A percentile compares a stretch with the other conserved stretches of the same genome.
phyloP scores from a whole-genome alignment of 2,797 vertebrate genomes.

The Rhodeus uyekii region DNA sequence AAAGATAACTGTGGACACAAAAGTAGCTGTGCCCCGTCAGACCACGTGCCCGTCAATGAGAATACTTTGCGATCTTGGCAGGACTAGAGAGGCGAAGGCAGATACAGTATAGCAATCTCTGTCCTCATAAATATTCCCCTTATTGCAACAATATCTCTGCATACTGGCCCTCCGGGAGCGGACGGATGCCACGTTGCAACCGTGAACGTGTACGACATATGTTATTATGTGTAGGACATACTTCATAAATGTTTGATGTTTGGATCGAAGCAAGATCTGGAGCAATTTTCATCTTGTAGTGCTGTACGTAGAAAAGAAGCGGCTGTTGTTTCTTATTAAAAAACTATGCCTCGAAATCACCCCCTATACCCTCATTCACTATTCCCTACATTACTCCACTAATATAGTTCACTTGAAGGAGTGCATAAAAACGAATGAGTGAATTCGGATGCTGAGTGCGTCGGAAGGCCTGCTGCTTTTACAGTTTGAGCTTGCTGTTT shows the following conservation, averaged over 20 bases:
- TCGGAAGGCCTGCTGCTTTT: background rate
- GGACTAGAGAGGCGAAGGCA: background rate
- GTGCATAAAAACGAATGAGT: too few relatives aligned
- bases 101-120: background rate
- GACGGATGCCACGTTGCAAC: background rate
- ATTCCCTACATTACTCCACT: too few relatives aligned
- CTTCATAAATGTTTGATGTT: constrained; percentile 40
- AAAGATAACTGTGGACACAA: constrained; percentile 14
- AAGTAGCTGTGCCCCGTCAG: background rate
- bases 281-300: constrained; percentile 3
- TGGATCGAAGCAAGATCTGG: background rate
- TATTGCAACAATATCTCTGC: constrained; percentile 15
- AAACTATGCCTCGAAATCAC: background rate
- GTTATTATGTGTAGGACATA: constrained; percentile 20
- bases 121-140: constrained; percentile 11
- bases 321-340: background rate
- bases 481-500: background rate
- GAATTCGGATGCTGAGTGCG: too few relatives aligned
- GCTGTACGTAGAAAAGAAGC: background rate
- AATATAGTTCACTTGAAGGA: too few relatives aligned
- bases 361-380: too few relatives aligned
- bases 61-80: constrained; percentile 39
- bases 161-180: background rate
- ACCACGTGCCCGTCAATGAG: background rate
- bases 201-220: background rate